Base-by-base conservation (phyloP, 1,140 invertebrate species). In the Penaeus chinensis region DNA sequence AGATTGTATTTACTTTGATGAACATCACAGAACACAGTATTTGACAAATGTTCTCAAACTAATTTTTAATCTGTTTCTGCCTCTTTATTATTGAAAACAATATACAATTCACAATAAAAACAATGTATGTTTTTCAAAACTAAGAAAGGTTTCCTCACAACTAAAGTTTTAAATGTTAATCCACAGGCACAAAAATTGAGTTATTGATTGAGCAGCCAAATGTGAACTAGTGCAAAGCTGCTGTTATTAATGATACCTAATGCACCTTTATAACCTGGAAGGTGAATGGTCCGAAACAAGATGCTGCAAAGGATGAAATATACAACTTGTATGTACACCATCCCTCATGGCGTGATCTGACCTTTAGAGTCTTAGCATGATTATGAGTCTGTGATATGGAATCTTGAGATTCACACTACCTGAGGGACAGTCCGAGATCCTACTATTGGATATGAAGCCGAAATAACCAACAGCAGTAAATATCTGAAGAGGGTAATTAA, bases 1-100 rank as follows among this genome's bases (percentile, higher is more conserved):
- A 87, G 86, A 87, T 69, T 87, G 86, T 87, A 87, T 87, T 87
- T 87, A 82, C 86, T 77, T 85, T 87, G 69, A 74, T 84, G 86
- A 87, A 87, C 86, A 87, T 87, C 86, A 87, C 86, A 87, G 86
- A 87, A 87, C 83, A 87, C 80, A 82, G 81, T 80, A 76, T 47
- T 87, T 85, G 76, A 27, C 76, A 74, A 74, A 74, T 32, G 71
- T 74, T 74, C 71, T 74, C 27, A 74, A 74, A 74, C 27, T 37
- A 74, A 74, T 74, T 37, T 74, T 74, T 37, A 74, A 32, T 74
- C 71, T 37, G 42, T 74, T 54, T 54, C 54, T 54, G 54, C 54
- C 5, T 54, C 54, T 54, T 54, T 11, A 54, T 54, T 16, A 54
- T 54, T 54, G 54, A 54, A 54, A 54, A 54, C 10, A 54, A 54